Evolutionary conservation across 2,113 vertebrate genomes (phyloP).

Genomic region (Tachuris rubrigastra): DNA sequence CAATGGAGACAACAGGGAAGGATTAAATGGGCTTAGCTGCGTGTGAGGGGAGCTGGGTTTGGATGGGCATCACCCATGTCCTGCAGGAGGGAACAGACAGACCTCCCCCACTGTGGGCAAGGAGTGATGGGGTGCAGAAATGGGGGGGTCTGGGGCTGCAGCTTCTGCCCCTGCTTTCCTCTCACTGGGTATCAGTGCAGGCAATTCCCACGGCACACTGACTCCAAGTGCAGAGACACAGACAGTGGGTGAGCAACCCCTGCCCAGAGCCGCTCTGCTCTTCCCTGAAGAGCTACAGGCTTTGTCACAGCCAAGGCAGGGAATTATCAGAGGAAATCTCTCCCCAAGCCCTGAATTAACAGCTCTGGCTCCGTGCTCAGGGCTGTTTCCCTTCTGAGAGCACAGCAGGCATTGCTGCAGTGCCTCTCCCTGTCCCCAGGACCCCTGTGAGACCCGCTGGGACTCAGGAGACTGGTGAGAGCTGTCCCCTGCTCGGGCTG

Average conservation of each 20-base stretch:
- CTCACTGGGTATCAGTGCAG: accelerated
- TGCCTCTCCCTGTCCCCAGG: accelerated
- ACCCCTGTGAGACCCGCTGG: background rate
- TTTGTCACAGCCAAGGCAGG: background rate
- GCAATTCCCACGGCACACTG: accelerated
- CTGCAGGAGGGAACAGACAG: accelerated
- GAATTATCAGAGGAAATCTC: background rate
- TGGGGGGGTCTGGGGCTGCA: background rate
- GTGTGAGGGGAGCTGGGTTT: background rate
- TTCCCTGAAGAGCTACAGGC: background rate
- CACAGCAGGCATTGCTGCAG: background rate
- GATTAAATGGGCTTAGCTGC: background rate
- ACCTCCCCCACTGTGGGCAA: background rate
- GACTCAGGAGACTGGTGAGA: background rate
- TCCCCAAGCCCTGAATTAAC: background rate
- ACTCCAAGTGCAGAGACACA: background rate
- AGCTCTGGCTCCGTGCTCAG: background rate
- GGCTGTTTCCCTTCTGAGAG: background rate
- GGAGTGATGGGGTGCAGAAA: background rate
- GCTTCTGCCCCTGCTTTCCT: background rate
- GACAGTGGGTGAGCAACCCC: background rate
- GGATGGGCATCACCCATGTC: accelerated
- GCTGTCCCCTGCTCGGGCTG: accelerated
- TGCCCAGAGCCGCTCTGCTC: background rate
- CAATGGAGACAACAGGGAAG: background rate